Percentiles rank a stretch among this genome's conserved stretches.
Conservation (phyloP, 2,113 vertebrate genomes). For the Saccopteryx leptura region DNA sequence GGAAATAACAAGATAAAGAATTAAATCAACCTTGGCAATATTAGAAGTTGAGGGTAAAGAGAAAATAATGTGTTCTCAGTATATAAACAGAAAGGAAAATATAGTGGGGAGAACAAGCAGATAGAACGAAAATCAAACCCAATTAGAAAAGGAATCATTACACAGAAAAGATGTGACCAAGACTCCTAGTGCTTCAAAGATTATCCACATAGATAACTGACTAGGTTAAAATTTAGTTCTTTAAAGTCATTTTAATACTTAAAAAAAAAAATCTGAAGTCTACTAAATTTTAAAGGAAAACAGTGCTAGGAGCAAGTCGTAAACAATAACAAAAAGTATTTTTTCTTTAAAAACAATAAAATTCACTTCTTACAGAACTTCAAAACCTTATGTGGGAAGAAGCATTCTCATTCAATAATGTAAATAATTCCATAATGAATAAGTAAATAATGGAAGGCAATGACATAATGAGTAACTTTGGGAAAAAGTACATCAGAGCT, state of each 20-base stretch:
- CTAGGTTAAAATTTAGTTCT: background rate
- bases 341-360: background rate
- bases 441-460: background rate
- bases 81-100: background rate
- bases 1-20: slow-evolving; percentile 23
- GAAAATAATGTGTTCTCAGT: background rate
- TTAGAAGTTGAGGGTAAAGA: background rate
- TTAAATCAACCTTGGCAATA: background rate
- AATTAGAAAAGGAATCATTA: background rate
- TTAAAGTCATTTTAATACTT: slow-evolving; percentile 19
- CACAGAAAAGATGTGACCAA: background rate
- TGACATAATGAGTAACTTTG: background rate
- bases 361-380: background rate
- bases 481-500: background rate
- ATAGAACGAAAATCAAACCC: background rate
- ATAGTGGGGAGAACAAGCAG: background rate
- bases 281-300: slow-evolving; percentile 12
- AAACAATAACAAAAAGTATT: background rate
- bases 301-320: background rate
- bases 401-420: background rate
- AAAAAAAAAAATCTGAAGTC: background rate
- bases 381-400: background rate
- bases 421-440: background rate
- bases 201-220: background rate
- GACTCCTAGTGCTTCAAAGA: background rate